Evolutionary conservation across 2,797 vertebrate species (phyloP).

Genomic region (Carapus acus): DNA sequence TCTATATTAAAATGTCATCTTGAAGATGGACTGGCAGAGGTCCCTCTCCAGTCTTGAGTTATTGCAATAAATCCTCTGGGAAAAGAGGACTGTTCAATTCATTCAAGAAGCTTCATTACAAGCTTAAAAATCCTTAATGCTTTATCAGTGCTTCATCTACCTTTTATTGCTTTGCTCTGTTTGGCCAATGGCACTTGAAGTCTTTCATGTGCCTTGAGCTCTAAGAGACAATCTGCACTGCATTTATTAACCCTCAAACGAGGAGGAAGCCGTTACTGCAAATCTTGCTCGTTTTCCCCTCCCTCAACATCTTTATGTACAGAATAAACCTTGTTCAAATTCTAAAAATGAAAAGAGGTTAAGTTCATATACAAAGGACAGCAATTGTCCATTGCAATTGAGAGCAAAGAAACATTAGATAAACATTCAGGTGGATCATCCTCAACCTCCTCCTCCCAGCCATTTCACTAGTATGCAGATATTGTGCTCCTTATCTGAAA

Average conservation of each 20-base stretch:
- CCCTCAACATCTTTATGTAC: constrained; percentile 54
- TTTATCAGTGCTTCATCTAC: constrained; percentile 54
- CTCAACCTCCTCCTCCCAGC: constrained; percentile 22
- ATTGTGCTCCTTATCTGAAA: constrained; percentile 65
- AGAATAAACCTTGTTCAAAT: constrained; percentile 58
- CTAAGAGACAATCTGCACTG: constrained; percentile 50
- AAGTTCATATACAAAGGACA: constrained; percentile 30
- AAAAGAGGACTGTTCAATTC: constrained; percentile 70
- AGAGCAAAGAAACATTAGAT: constrained; percentile 37
- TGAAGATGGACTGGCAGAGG: constrained; percentile 43
- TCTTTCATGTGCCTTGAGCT: constrained; percentile 57
- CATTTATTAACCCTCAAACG: constrained; percentile 63
- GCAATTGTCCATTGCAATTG: constrained; percentile 36
- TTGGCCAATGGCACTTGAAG: constrained; percentile 61
- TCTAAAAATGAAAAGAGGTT: constrained; percentile 29
- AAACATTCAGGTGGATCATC: constrained; percentile 54
- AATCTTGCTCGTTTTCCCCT: constrained; percentile 57
- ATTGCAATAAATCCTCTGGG: constrained; percentile 71
- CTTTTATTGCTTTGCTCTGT: constrained; percentile 56
- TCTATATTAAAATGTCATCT: constrained; percentile 23
- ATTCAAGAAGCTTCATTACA: constrained; percentile 74
- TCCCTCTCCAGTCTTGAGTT: constrained; percentile 66
- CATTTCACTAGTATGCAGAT: constrained; percentile 45
- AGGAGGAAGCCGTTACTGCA: constrained; percentile 65
- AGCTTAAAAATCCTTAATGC: constrained; percentile 67